Base-by-base conservation (phyloP, 2,113 vertebrate genomes). In the Colistium nudipinnis region DNA sequence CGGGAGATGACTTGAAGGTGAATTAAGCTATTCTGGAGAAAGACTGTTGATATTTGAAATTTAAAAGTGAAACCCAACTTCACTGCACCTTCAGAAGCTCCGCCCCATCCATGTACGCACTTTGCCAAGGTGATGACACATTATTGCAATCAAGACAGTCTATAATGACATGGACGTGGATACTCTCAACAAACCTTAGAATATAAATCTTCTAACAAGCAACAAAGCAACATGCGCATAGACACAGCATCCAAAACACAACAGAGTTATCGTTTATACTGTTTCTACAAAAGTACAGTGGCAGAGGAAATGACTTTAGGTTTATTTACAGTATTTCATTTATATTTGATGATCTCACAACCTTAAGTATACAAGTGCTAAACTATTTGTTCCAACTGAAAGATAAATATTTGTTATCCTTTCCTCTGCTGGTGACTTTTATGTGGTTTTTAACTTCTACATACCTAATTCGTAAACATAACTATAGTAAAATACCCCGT, bases 1-100 rank as follows among this genome's bases (percentile, higher is more conserved):
- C 28, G 28, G 4, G 36, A 33, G 65, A 74, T 38, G 55, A 52
- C 44, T 70, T 45, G 12, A 47, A 72, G 31, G 52, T 19, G 52
- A 17, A 22, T 10, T 13, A 22, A 33, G 30, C 52, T 12, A 14
- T 19, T 35, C 30, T 35, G 30, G 1, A 19, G 28, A 49, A 27
- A 36, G 31, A 54, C 30, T 35, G 52, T 20, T 54, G 31, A 20
- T 13, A 33, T 53, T 19, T 33, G 3, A 53, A 30, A 6, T 0
- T 10, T 20, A 17, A 35, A 35, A 35, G n/a, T n/a, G 4, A 33
- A 33, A 35, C 52, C 7, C 30, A 9, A 13, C 30, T 4, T 22
- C 2, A 13, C 11, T 5, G 0, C 20, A 5, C 20, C 39, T 39
- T 16, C 38, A 0, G 16, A 39, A 45, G 9, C 7, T 22, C 44